Evolutionary conservation across 2,113 vertebrate genomes (phyloP), one percentile per base, ranked within the genome.

Genomic region (Ranitomeya imitator): DNA sequence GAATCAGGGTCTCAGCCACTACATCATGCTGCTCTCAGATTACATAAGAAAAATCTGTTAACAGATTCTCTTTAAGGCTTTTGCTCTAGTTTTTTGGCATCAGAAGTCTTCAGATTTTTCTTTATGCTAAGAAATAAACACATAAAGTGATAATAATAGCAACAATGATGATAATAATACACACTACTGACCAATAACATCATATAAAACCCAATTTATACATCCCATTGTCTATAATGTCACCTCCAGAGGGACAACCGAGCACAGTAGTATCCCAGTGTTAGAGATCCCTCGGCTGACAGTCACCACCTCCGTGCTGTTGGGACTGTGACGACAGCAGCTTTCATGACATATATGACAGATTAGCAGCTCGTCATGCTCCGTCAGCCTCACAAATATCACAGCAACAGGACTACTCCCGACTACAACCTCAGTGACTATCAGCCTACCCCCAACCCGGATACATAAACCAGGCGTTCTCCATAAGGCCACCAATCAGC

Each of bases 311-410:
- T 77, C 85, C 21, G 76, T 65, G 45, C 74, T 86, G 45, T 55
- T 21, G 59, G 37, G 74, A 86, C 26, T 51, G 74, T 79, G 85
- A 55, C 85, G 85, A 86, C 85, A 86, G 85, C 60, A 55, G 59
- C 85, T 86, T 77, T 86, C 85, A 86, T 65, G 85, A 79, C 74
- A 65, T 79, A 13, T 65, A 78, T 86, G 55, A 86, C 31, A n/a
- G 26, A 79, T 61, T 51, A 79, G 21, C 60, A 65, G 59, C 57
- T 21, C 65, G 74, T 77, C 45, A 65, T 54, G 76, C 74, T 63
- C 57, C 19, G 21, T 86, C 76, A 79, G 21, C 55, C 85, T 12
- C 51, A 76, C 73, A 78, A 15, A 52, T 45, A 78, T 79, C 73
- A 78, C 37, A 76, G 15, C 9, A 54, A 78, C 51, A 78, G 76